phyloP scores from a whole-genome alignment of 2,797 vertebrate genomes.

The Arnoldichthys spilopterus region DNA sequence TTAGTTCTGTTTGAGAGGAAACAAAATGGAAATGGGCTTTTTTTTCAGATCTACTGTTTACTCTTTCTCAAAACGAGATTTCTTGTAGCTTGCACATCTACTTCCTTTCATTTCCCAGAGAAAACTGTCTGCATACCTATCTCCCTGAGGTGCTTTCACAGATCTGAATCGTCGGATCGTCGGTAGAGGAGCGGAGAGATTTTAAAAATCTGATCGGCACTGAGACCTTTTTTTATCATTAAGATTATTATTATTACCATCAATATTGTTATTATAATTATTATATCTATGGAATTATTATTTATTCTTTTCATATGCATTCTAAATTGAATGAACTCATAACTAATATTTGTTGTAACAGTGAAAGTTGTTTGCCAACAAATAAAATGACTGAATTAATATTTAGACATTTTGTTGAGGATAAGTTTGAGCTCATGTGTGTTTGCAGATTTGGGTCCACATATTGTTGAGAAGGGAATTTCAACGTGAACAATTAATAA shows the following conservation, averaged over 20 bases:
- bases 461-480: background rate
- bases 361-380: slow-evolving; percentile 99
- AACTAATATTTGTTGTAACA: slow-evolving; percentile 99
- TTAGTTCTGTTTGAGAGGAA: slow-evolving; percentile 51
- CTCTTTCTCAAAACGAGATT: slow-evolving; percentile 72
- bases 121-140: slow-evolving; percentile 85
- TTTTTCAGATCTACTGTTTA: slow-evolving; percentile 75
- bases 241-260: slow-evolving; percentile 79
- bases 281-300: slow-evolving; percentile 87
- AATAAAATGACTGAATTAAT: slow-evolving; percentile 99
- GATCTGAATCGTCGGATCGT: slow-evolving; percentile 65
- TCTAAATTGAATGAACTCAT: slow-evolving; percentile 98
- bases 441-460: slow-evolving; percentile 43
- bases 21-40: slow-evolving; percentile 67
- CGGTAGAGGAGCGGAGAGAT: slow-evolving; percentile 51
- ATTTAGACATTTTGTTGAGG: slow-evolving; percentile 77
- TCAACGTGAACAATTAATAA: background rate
- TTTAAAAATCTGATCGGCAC: slow-evolving; percentile 66
- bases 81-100: slow-evolving; percentile 78
- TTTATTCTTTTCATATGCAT: slow-evolving; percentile 99
- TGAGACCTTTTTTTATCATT: slow-evolving; percentile 76
- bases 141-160: slow-evolving; percentile 81
- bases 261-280: slow-evolving; percentile 82
- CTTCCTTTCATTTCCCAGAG: slow-evolving; percentile 60
- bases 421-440: slow-evolving; percentile 61